These are phyloP conservation scores for Passer domesticus DNA, from an alignment of 2,113 vertebrate genomes.

Conservation along the genomic window DNA sequence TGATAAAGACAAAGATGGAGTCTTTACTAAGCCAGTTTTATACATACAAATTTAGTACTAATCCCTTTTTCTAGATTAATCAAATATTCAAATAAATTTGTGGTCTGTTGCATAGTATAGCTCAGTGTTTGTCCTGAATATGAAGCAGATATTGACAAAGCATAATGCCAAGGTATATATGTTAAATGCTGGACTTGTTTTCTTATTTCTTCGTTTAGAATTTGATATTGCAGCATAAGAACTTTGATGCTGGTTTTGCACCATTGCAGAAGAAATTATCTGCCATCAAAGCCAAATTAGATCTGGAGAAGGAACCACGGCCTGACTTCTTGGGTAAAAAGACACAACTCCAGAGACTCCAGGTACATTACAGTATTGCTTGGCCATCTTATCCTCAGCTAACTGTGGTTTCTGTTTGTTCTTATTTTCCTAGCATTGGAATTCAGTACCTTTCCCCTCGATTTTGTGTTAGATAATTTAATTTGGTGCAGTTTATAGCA, in stretches of 20 bases:
- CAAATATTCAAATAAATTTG: not conserved
- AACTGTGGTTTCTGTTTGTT: not conserved
- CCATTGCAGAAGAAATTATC: constrained; percentile 74
- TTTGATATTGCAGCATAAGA: constrained; percentile 79
- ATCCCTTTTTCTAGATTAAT: not conserved
- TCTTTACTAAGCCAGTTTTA: not conserved
- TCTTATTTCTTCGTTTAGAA: constrained; percentile 68
- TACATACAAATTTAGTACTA: not conserved
- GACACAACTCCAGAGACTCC: constrained; percentile 82
- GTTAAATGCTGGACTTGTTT: not conserved
- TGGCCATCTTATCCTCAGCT: not conserved
- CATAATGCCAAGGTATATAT: not conserved
- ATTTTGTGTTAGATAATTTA: not conserved
- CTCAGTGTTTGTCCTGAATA: not conserved
- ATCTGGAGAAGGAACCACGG: constrained; percentile 69
- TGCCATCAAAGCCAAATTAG: constrained; percentile 69
- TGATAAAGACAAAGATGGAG: not conserved
- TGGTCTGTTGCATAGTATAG: not conserved
- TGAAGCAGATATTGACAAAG: not conserved
- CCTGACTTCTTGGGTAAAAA: constrained; percentile 86
- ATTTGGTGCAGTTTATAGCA: not conserved
- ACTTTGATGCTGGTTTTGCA: constrained; percentile 78
- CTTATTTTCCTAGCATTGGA: not conserved
- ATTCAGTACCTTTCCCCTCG: not conserved
- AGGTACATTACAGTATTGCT: constrained; percentile 70